Evolutionary conservation across 2,797 vertebrate genomes (phyloP), one percentile per base, ranked within the genome.

Genomic region (Catamblyrhynchus diadema): DNA sequence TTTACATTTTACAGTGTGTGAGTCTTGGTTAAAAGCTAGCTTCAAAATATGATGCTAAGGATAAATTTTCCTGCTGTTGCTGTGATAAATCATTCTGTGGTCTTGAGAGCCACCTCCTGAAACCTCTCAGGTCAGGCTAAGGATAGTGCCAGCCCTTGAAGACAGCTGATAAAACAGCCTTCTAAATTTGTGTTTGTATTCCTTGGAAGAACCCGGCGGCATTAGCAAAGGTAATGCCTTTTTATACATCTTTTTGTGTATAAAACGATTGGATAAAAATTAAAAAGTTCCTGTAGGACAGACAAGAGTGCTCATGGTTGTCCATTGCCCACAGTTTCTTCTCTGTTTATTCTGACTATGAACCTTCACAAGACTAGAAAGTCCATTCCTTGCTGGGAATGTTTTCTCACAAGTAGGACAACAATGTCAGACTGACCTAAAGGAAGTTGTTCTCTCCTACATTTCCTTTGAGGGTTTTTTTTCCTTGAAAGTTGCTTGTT

Each of bases 291-390:
- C 74, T 39, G 24, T 15, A 73, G 62, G 66, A 27, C 53, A 61
- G 71, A 24, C 25, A 42, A 33, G 69, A 81, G 39, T 45, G 24
- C 62, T 88, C 60, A 24, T 0, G 0, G 22, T 69, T 80, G 61
- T 37, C 69, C 75, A 35, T 47, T 81, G 71, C 12, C 69, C 65
- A 24, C 35, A 19, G 25, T 44, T 93, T 61, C 89, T 88, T 51
- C 64, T 42, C 69, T 84, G 42, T 93, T 96, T 95, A 45, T 96
- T 96, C 93, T 93, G 86, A 80, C 91, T 86, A 6, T 74, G 75
- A 79, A 74, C 54, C 35, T 18, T 91, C 87, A 17, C 50, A 64
- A 11, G 57, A 56, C 54, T 54, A 69, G 75, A 78, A 91, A 81
- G 61, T 22, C 85, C 54, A 25, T 95, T 91, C 69, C 65, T 93